Conservation (phyloP, 35 echinoderm and acorn worm genomes). For the Strongylocentrotus purpuratus region DNA sequence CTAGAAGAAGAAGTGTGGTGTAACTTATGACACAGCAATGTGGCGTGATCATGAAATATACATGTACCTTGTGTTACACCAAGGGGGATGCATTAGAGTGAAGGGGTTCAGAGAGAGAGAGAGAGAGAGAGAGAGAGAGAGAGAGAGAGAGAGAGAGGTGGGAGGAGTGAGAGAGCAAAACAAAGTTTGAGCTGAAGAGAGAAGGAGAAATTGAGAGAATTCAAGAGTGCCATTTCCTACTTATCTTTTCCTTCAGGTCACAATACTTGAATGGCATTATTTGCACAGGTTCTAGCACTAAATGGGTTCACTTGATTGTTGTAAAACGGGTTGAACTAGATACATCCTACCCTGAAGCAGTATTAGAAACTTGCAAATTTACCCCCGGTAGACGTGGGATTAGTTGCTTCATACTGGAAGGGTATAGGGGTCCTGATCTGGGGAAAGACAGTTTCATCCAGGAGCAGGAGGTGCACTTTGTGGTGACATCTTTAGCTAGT, state of each 20-base stretch:
- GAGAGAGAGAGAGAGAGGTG: not conserved
- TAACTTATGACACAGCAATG: not conserved
- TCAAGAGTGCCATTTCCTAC: not conserved
- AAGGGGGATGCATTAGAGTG: not conserved
- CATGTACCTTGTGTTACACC: not conserved
- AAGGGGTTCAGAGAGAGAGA: no score
- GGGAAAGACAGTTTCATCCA: not conserved
- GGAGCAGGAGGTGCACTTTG: not conserved
- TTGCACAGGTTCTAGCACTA: not conserved
- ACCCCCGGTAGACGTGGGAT: not conserved
- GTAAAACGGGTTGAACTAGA: not conserved
- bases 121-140: not conserved
- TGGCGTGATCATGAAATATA: not conserved
- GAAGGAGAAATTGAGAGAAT: not conserved
- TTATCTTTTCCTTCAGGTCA: not conserved
- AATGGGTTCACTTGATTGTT: not conserved
- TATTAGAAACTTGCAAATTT: not conserved
- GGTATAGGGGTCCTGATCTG: not conserved
- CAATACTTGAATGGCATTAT: not conserved
- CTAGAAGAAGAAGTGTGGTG: not conserved
- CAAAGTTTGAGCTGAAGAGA: not conserved
- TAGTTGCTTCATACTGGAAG: not conserved
- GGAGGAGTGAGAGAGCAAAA: not conserved
- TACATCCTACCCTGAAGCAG: not conserved
- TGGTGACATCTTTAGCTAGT: not conserved